Percentiles rank a stretch among this genome's conserved stretches.
These are phyloP conservation scores for Neoaliturus tenellus DNA, from an alignment of 2,888 invertebrate genomes.

Conservation along the genomic window DNA sequence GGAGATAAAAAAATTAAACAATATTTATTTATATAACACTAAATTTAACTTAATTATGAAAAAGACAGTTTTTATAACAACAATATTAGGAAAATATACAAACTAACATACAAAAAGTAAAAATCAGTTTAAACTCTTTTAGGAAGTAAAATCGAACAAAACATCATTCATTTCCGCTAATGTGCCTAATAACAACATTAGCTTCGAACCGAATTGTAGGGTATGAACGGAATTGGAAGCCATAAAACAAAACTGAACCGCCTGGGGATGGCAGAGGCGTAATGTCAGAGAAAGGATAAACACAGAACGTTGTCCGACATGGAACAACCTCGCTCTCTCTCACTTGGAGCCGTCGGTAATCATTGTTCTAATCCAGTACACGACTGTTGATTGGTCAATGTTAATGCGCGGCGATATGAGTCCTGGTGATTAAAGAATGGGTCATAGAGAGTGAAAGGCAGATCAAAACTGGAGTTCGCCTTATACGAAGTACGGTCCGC, in stretches of 20 bases:
- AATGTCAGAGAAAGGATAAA: slow-evolving; percentile 18
- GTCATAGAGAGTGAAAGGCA: neutral
- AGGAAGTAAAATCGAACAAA: too few relatives aligned
- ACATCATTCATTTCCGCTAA: neutral
- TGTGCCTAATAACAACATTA: neutral
- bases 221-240: neutral
- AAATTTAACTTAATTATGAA: too few relatives aligned
- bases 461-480: neutral
- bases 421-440: neutral
- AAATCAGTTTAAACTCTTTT: too few relatives aligned
- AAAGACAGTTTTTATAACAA: too few relatives aligned
- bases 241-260: neutral
- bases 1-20: too few relatives aligned
- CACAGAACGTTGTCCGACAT: slow-evolving; percentile 19
- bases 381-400: neutral
- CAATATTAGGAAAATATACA: too few relatives aligned
- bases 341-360: neutral
- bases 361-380: too few relatives aligned
- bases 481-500: too few relatives aligned
- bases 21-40: too few relatives aligned
- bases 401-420: neutral
- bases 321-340: neutral
- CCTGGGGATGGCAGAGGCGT: neutral
- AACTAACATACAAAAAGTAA: too few relatives aligned
- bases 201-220: neutral